Evolutionary conservation across 2,797 vertebrate species (phyloP), one percentile per base, ranked within the genome.

Genomic region (Schizopygopsis malacanthus): DNA sequence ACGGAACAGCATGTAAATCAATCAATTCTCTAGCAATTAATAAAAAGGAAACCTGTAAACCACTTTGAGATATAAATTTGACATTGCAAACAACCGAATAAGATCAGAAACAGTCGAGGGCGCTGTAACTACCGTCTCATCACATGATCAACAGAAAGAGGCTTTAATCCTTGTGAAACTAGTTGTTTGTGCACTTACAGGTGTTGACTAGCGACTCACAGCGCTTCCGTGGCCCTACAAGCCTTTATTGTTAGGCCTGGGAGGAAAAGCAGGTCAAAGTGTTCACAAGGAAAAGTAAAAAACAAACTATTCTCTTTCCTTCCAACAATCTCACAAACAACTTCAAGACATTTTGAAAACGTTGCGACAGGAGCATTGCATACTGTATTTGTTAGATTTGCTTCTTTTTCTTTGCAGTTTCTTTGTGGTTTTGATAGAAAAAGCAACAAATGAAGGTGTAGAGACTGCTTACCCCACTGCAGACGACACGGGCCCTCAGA

Each of bases 251-350:
- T 98, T 99, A 99, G 97, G 97, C 97, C 98, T 99, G 98, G 98
- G 98, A 98, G 98, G 98, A 98, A 97, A 97, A 99, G 98, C 97
- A 99, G 97, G 98, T 99, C 97, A 96, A 96, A 99, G 95, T 95
- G 96, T 99, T 97, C 97, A 98, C 96, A 98, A 56, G 96, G 91
- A 94, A 89, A 93, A 93, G 69, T 84, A 82, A 73, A 83, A 94
- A 92, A 92, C 92, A 95, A 93, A 93, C 93, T 92, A 95, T 96
- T 94, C 95, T 82, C 94, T 93, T 89, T 90, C 91, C 91, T 93
- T 92, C 75, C 92, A 94, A 90, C 87, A 91, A 89, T 81, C 91
- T 91, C 87, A 91, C 63, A 90, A 81, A 92, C 73, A 85, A 79
- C 47, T 82, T 87, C 72, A 83, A 87, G 39, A 81, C 87, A 88